These are phyloP conservation scores for Dendropsophus ebraccatus DNA, from an alignment of 2,113 vertebrate species.

Conservation along the genomic window DNA sequence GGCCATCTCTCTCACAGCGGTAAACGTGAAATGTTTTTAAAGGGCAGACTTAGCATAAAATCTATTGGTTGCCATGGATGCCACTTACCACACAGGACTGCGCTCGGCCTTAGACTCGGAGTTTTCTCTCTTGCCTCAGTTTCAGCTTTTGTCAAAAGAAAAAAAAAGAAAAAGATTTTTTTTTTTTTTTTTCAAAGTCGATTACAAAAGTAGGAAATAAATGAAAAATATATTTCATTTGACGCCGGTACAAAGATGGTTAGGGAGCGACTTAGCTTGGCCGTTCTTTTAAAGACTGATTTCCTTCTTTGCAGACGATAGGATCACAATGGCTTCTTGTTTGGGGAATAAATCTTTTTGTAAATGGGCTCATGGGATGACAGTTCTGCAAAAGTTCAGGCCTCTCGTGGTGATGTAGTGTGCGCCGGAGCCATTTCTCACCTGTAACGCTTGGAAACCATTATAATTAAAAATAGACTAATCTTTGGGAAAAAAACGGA, in stretches of 20 bases:
- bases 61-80: conserved; percentile 86
- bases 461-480: conserved; percentile 65
- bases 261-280: conserved; percentile 63
- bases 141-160: conserved; percentile 78
- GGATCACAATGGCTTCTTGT: conserved; percentile 76
- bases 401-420: conserved; percentile 70
- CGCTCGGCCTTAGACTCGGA: conserved; percentile 77
- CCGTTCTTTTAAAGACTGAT: conserved; percentile 2
- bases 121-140: conserved; percentile 83
- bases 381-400: conserved; percentile 73
- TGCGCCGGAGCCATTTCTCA: conserved; percentile 72
- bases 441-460: conserved; percentile 73
- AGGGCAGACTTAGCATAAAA: conserved; percentile 87
- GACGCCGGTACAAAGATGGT: conserved; percentile 56
- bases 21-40: conserved; percentile 89
- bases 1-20: conserved; percentile 82
- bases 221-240: conserved; percentile 60
- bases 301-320: conserved; percentile 71
- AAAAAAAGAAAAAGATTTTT: conserved; percentile 57
- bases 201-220: conserved; percentile 65
- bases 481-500: conserved; percentile 67
- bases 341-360: conserved; percentile 73
- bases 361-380: conserved; percentile 73
- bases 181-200: conserved; percentile 78
- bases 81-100: conserved; percentile 84